phyloP scores from a whole-genome alignment of 1,140 invertebrate species.

The Magallana ariakensis region DNA sequence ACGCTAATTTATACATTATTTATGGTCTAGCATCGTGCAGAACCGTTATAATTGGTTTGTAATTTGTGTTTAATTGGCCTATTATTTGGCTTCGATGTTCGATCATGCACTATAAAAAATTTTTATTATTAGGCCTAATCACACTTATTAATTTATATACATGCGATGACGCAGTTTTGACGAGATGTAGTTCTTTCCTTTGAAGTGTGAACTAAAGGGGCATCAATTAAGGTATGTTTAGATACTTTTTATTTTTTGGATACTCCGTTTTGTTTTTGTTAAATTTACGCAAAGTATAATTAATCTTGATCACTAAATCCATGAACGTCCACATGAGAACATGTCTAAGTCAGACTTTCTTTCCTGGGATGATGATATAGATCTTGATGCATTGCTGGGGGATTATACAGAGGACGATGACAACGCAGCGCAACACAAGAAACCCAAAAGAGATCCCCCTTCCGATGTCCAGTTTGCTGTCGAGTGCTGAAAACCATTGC shows the following conservation, averaged over 20 bases:
- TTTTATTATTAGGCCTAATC: neutral
- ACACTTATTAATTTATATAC: neutral
- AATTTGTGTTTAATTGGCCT: neutral
- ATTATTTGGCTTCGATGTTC: too few species aligned
- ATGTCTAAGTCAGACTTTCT: neutral
- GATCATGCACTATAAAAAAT: neutral
- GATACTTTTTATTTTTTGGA: neutral
- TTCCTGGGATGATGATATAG: neutral
- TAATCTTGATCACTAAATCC: too few species aligned
- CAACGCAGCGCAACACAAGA: neutral
- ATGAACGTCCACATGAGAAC: neutral
- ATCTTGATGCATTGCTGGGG: neutral
- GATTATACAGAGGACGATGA: neutral
- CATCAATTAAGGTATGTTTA: constrained; percentile 4
- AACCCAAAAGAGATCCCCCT: neutral
- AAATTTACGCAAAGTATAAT: neutral
- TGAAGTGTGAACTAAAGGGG: neutral
- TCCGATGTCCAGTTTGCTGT: neutral
- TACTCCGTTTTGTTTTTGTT: neutral
- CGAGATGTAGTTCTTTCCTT: neutral
- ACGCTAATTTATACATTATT: too few species aligned
- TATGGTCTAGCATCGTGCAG: neutral
- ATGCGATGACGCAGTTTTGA: neutral
- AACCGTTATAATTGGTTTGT: neutral
- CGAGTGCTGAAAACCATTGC: neutral